Evolutionary conservation across 1,140 invertebrate genomes (phyloP), one percentile per base, ranked within the genome.

Genomic region (Calephelis virginiensis): DNA sequence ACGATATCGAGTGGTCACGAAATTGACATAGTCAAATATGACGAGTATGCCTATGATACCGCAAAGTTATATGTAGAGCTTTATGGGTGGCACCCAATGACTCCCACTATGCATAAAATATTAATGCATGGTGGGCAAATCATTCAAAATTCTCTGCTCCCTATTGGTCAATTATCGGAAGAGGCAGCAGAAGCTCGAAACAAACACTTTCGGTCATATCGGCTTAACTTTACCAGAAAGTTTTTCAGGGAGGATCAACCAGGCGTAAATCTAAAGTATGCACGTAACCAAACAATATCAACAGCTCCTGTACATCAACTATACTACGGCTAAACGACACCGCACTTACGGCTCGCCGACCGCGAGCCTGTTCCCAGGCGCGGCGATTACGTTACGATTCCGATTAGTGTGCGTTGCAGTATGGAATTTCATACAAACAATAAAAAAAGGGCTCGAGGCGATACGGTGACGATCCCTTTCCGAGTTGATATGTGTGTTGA

Each of bases 51-150:
- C 5, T 47, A 13, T 9, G 73, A 76, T 61, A 81, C 74, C 45
- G 72, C 75, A 47, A 65, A 72, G 14, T 45, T 60, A 45, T 66
- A 66, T 37, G 43, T 60, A 17, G 17, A 17, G 37, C 17, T 28
- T 9, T 61, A 66, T 60, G 64, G 64, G 12, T 64, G 63, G 46
- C 47, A 64, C 46, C 78, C 78, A 11, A 89, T 88, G 82, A 79
- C 80, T n/a, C 74, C 78, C 7, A 83, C 78, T 10, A 49, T 87
- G 60, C 86, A 88, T 61, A 88, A 87, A 74, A 73, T 88, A 46
- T 64, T 74, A 43, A 61, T 46, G 13, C 61, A 47, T 46, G 68
- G 77, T 45, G 61, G 38, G 11, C 7, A 38, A 46, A 70, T 78
- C 40, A 78, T 83, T n/a, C 11, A 60, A 56, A 66, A 60, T 60